Percentiles rank a stretch among this genome's conserved stretches.
These are phyloP conservation scores for Ailurus styani DNA, from an alignment of 2,113 vertebrate species.

Conservation along the genomic window DNA sequence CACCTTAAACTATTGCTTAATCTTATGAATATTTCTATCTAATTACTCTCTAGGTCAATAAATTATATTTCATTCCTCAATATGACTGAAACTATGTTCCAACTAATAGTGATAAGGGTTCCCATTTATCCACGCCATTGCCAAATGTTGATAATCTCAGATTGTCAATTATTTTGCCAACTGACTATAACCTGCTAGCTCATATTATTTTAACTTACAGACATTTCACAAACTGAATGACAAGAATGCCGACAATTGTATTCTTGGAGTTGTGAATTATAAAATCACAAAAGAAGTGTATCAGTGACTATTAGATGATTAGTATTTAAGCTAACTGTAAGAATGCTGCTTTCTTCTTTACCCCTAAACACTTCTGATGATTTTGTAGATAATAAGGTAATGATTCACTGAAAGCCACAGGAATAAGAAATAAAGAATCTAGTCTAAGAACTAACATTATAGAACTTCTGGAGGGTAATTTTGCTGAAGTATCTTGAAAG, in stretches of 20 bases:
- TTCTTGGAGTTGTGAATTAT: background rate
- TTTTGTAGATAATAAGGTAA: slow-evolving; percentile 2
- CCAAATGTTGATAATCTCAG: background rate
- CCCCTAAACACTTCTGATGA: background rate
- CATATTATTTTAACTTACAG: background rate
- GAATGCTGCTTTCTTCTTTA: background rate
- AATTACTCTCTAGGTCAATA: background rate
- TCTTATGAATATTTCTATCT: background rate
- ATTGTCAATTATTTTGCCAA: background rate
- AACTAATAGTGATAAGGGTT: background rate
- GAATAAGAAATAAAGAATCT: slow-evolving; percentile 11
- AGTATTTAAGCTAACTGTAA: background rate
- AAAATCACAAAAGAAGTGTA: slow-evolving; percentile 3
- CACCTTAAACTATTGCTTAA: background rate
- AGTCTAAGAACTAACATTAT: background rate
- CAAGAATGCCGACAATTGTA: background rate
- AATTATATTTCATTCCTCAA: background rate
- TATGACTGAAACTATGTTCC: background rate
- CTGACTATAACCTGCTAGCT: background rate
- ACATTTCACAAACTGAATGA: background rate
- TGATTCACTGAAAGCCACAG: background rate
- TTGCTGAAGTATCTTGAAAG: slow-evolving; percentile 42
- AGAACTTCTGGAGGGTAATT: slow-evolving; percentile 46
- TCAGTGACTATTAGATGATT: background rate
- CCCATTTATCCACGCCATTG: background rate